These are phyloP conservation scores for Seriola dumerili DNA, from an alignment of 2,113 vertebrate genomes.

Conservation along the genomic window DNA sequence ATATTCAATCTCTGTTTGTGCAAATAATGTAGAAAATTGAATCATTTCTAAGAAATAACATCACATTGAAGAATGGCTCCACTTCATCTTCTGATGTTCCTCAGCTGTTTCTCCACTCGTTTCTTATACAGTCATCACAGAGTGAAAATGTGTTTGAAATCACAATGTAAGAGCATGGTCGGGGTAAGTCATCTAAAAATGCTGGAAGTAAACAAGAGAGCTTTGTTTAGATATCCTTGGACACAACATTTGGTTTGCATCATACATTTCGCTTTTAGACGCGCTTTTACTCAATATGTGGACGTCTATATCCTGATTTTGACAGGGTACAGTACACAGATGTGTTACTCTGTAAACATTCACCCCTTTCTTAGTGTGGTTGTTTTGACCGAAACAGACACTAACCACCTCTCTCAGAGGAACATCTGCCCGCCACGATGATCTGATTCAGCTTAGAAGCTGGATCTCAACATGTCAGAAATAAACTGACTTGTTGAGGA, in stretches of 20 bases:
- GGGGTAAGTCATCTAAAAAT: conserved; percentile 60
- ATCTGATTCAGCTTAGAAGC: conserved; percentile 63
- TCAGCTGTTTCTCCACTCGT: conserved; percentile 38
- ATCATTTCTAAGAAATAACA: conserved; percentile 39
- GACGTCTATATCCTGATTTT: conserved; percentile 70
- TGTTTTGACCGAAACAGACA: conserved; percentile 74
- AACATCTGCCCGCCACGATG: conserved; percentile 75
- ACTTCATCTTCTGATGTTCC: conserved; percentile 32
- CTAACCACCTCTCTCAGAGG: conserved; percentile 59
- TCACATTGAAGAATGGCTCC: conserved; percentile 40
- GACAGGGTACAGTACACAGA: conserved; percentile 82
- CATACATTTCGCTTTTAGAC: conserved; percentile 61
- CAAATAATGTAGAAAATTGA: conserved; percentile 44
- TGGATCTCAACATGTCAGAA: conserved; percentile 56
- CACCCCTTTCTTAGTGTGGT: conserved; percentile 39
- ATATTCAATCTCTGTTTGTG: conserved; percentile 41
- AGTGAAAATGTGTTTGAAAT: conserved; percentile 64
- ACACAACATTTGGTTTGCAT: conserved; percentile 80
- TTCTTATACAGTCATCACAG: conserved; percentile 42
- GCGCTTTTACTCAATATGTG: conserved; percentile 40
- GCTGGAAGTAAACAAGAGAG: conserved; percentile 66
- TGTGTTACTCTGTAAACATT: conserved; percentile 76
- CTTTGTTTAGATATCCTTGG: conserved; percentile 79
- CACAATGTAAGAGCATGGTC: conserved; percentile 44
- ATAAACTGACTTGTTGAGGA: conserved; percentile 53